These are phyloP conservation scores for Tyria jacobaeae DNA, from an alignment of 2,888 invertebrate genomes.

Conservation along the genomic window DNA sequence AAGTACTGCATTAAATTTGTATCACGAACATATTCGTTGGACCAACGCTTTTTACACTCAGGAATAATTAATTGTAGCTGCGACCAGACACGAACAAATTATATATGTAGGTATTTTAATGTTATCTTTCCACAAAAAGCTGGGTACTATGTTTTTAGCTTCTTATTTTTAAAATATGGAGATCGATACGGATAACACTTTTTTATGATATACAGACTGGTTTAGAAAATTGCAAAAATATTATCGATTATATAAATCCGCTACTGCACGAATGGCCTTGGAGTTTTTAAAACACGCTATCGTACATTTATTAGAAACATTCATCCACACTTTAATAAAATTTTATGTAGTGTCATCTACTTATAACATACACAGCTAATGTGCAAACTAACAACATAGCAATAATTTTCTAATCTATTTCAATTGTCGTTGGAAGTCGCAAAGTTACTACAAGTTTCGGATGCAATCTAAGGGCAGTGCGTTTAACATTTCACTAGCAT, in stretches of 20 bases:
- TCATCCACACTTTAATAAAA: slow-evolving; percentile 7
- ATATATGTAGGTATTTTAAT: neutral
- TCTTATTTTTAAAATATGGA: neutral
- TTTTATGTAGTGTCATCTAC: slow-evolving; percentile 30
- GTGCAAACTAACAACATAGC: slow-evolving; percentile 42
- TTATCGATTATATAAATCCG: neutral
- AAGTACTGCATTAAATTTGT: neutral
- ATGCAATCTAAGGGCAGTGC: slow-evolving; percentile 60
- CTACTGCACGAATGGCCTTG: slow-evolving; percentile 2
- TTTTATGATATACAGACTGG: neutral
- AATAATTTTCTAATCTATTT: slow-evolving; percentile 39
- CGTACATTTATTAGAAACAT: neutral
- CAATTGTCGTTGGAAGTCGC: slow-evolving; percentile 33
- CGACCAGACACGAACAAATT: neutral
- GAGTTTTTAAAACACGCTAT: neutral
- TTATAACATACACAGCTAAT: slow-evolving; percentile 40
- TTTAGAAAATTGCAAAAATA: neutral
- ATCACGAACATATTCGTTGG: neutral
- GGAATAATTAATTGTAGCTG: neutral
- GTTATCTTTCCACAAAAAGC: neutral
- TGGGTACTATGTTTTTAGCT: neutral
- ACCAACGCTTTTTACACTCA: neutral
- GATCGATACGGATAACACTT: neutral
- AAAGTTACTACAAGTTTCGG: slow-evolving; percentile 43
- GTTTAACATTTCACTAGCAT: slow-evolving; percentile 60